Evolutionary conservation across 2,113 vertebrate genomes (phyloP).

Genomic region (Illadopsis cleaveri): DNA sequence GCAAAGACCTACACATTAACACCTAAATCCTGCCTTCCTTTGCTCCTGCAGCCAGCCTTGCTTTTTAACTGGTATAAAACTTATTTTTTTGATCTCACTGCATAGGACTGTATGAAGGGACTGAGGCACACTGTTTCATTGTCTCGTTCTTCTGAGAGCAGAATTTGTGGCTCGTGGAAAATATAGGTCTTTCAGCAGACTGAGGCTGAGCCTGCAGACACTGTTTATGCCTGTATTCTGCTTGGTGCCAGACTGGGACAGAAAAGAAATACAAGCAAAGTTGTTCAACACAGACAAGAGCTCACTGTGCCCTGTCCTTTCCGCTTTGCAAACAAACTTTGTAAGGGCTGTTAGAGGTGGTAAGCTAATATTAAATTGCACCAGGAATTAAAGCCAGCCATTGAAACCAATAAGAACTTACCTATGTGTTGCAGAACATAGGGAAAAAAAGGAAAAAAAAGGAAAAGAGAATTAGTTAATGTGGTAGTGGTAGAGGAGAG

Average conservation of each 20-base stretch:
- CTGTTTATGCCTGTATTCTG: not conserved
- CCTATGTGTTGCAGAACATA: not conserved
- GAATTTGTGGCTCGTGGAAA: conserved; percentile 8
- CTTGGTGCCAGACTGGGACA: not conserved
- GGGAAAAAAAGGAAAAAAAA: not conserved
- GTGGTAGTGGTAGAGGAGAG: not conserved
- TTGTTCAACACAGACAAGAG: conserved; percentile 45
- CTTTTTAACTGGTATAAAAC: not conserved
- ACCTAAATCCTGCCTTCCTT: not conserved
- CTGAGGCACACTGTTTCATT: not conserved
- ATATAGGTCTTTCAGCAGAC: not conserved
- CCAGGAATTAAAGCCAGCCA: not conserved
- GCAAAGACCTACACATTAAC: not conserved
- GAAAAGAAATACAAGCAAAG: conserved; percentile 40
- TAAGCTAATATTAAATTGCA: conserved; percentile 27
- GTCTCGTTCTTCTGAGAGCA: not conserved
- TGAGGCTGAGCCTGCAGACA: not conserved
- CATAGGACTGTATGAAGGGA: not conserved
- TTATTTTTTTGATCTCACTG: not conserved
- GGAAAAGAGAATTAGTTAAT: not conserved
- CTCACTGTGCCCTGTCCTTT: conserved; percentile 46
- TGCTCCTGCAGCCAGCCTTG: not conserved
- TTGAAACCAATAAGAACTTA: conserved; percentile 14
- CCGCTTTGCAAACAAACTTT: conserved; percentile 45
- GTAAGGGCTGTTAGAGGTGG: not conserved